Percentiles rank a stretch among this genome's conserved stretches.
Evolutionary conservation across 2,797 vertebrate species (phyloP).

Genomic region (Pangasius sanitwongsei): DNA sequence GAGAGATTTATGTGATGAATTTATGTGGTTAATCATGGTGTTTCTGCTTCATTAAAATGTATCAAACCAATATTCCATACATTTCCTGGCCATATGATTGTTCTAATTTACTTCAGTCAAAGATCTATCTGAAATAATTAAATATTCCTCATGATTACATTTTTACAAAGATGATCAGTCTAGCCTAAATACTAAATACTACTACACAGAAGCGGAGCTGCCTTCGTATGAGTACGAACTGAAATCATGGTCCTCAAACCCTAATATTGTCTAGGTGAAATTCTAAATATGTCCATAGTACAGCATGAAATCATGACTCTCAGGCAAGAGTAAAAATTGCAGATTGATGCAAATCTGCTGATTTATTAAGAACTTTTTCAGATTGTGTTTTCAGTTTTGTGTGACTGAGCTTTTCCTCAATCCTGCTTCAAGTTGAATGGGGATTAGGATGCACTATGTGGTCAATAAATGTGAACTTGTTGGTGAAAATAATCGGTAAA

Average conservation of each 20-base stretch:
- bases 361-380: neutral
- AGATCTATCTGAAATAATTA: neutral
- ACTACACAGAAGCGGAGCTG: neutral
- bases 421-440: neutral
- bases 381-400: neutral
- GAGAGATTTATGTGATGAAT: neutral
- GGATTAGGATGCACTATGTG: neutral
- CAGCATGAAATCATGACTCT: neutral
- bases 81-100: neutral
- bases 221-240: neutral
- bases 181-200: neutral
- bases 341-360: neutral
- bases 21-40: neutral
- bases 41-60: neutral
- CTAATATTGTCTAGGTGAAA: neutral
- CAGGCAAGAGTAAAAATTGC: neutral
- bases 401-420: neutral
- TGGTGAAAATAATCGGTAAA: neutral
- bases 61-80: neutral
- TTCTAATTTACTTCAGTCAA: too few species aligned
- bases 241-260: neutral
- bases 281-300: constrained; percentile 5
- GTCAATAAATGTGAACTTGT: neutral
- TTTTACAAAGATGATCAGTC: neutral
- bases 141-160: neutral